Evolutionary conservation across 2,797 vertebrate genomes (phyloP).

Genomic region (Betta splendens): DNA sequence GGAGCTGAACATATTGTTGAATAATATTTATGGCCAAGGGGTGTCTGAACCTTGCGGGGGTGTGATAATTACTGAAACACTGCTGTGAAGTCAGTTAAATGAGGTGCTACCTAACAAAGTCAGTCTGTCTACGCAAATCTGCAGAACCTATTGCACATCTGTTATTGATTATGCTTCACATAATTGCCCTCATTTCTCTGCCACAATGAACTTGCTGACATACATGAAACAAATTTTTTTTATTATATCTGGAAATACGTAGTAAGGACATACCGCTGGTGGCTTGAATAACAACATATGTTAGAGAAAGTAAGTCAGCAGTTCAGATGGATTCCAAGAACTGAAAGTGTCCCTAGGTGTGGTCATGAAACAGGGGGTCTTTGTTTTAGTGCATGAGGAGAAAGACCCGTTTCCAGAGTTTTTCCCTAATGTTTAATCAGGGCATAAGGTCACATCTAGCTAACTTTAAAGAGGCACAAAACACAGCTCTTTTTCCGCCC

Average conservation of each 20-base stretch:
- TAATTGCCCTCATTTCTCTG: conserved; percentile 40
- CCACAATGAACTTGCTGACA: conserved; percentile 30
- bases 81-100: conserved; percentile 57
- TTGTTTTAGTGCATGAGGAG: conserved; percentile 45
- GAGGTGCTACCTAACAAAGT: conserved; percentile 59
- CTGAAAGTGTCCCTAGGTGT: conserved; percentile 33
- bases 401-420: conserved; percentile 26
- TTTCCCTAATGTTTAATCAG: conserved; percentile 49
- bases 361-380: conserved; percentile 42
- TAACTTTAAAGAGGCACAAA: no score
- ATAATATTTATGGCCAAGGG: conserved; percentile 45
- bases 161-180: conserved; percentile 67
- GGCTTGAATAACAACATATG: conserved; percentile 54
- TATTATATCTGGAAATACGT: conserved; percentile 50
- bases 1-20: conserved; percentile 26
- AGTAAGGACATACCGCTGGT: conserved; percentile 41
- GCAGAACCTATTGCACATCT: conserved; percentile 60
- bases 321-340: conserved; percentile 18
- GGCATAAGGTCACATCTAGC: conserved; percentile 46
- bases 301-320: conserved; percentile 31
- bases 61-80: conserved; percentile 56
- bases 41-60: conserved; percentile 39
- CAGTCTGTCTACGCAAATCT: conserved; percentile 32
- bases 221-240: conserved; percentile 50
- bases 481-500: conserved; percentile 30